These are phyloP conservation scores for Horisme vitalbata DNA, from an alignment of 2,888 invertebrate species.

Conservation along the genomic window DNA sequence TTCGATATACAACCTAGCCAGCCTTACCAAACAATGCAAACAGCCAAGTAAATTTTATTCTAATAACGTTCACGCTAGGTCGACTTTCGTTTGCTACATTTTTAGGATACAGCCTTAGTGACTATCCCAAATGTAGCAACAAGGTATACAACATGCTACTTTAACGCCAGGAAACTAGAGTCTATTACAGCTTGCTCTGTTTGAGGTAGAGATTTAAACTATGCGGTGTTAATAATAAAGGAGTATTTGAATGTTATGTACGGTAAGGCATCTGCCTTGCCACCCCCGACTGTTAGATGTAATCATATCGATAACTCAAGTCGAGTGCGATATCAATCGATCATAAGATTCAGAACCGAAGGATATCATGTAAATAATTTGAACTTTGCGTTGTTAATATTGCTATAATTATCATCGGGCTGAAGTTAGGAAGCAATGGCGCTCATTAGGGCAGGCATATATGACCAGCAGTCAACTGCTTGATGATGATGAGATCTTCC, in stretches of 20 bases:
- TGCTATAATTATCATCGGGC: no score
- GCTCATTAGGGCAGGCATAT: no score
- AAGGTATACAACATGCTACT: background rate
- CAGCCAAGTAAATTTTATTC: conserved; percentile 22
- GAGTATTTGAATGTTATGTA: conserved; percentile 44
- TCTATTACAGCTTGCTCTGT: conserved; percentile 3
- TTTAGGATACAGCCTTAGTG: conserved; percentile 11
- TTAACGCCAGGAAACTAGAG: conserved; percentile 3
- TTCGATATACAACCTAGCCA: conserved; percentile 46
- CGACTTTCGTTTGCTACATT: conserved; percentile 13
- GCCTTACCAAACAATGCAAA: conserved; percentile 6
- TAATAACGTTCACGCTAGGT: conserved; percentile 14
- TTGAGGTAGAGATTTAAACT: conserved; percentile 29
- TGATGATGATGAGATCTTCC: no score
- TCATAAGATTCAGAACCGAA: conserved; percentile 31
- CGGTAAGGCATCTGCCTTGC: conserved; percentile 61
- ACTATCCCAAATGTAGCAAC: background rate
- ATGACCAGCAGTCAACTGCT: no score
- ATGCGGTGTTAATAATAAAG: conserved; percentile 46
- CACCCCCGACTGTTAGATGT: conserved; percentile 60
- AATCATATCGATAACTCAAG: conserved; percentile 57
- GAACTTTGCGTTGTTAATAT: no score
- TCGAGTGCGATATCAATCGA: conserved; percentile 48
- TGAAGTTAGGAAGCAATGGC: no score
- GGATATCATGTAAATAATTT: no score